A percentile compares a stretch with the other conserved stretches of the same genome.
These are phyloP conservation scores for Rynchops niger DNA, from an alignment of 2,113 vertebrate genomes.

Conservation along the genomic window DNA sequence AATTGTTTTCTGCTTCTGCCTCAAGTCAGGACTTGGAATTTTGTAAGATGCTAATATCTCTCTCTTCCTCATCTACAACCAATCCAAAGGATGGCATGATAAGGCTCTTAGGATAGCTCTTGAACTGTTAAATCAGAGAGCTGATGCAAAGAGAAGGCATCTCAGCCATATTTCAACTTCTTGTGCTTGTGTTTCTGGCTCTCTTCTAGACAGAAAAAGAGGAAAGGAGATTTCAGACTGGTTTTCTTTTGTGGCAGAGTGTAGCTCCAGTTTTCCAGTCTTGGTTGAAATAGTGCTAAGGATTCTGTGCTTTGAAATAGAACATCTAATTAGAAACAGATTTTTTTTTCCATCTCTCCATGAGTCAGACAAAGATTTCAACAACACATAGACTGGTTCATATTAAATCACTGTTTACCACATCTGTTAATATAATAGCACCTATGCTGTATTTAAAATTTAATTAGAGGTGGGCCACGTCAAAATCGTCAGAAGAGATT, in stretches of 20 bases:
- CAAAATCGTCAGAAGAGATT: constrained; percentile 4
- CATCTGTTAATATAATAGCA: constrained; percentile 44
- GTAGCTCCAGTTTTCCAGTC: background rate
- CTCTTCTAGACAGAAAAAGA: background rate
- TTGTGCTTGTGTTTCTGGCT: background rate
- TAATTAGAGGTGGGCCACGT: constrained; percentile 48
- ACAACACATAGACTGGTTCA: background rate
- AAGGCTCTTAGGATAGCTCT: background rate
- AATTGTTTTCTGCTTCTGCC: background rate
- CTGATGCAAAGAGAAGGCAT: background rate
- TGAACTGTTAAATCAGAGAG: background rate
- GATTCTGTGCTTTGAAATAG: background rate
- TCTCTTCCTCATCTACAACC: background rate
- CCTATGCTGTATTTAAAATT: constrained; percentile 48
- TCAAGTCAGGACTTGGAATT: background rate
- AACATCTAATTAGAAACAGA: constrained; percentile 18
- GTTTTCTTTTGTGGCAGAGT: background rate
- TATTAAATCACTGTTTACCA: constrained; percentile 68
- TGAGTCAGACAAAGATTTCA: constrained; percentile 65
- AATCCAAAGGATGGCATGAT: background rate
- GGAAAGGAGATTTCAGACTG: background rate
- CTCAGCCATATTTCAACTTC: background rate
- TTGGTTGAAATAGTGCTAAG: background rate
- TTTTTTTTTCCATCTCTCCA: background rate
- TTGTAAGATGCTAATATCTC: background rate